These are phyloP conservation scores for Caenorhabditis becei DNA, from an alignment of 2,888 invertebrate genomes.

Conservation along the genomic window DNA sequence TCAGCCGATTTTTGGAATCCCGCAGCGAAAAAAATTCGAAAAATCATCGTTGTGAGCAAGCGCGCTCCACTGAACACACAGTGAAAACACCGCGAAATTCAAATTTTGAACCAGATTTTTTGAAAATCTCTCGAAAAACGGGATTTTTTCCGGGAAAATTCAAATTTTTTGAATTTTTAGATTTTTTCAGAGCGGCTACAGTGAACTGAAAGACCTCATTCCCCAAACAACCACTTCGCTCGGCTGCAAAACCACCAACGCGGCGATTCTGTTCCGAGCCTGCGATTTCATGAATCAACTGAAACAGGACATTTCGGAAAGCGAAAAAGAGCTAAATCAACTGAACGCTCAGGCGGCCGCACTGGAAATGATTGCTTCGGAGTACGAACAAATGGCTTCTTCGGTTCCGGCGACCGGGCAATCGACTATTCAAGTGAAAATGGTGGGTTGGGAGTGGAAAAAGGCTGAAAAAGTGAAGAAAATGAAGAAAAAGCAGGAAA, in stretches of 20 bases:
- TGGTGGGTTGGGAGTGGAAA: constrained; percentile 69
- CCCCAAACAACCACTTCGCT: constrained; percentile 77
- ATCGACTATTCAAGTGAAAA: constrained; percentile 75
- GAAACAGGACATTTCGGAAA: constrained; percentile 67
- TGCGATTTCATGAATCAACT: constrained; percentile 80
- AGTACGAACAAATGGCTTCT: constrained; percentile 79
- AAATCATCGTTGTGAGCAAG: too few species aligned
- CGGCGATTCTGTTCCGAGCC: constrained; percentile 80
- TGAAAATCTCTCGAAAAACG: too few species aligned
- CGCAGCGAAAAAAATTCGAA: too few species aligned
- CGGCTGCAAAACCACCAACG: constrained; percentile 82
- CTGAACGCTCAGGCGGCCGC: constrained; percentile 75
- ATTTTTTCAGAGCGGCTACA: constrained; percentile 81
- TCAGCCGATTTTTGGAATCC: too few species aligned
- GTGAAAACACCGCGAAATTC: too few species aligned
- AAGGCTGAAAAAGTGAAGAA: too few species aligned
- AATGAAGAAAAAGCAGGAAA: too few species aligned
- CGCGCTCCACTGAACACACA: too few species aligned
- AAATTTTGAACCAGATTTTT: too few species aligned
- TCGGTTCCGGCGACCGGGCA: constrained; percentile 63
- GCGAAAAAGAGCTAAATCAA: constrained; percentile 72
- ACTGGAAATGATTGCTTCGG: constrained; percentile 79
- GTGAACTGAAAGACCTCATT: constrained; percentile 80
- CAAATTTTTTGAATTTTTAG: too few species aligned
- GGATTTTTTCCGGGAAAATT: too few species aligned